Evolutionary conservation across 2,888 invertebrate species (phyloP), one percentile per base, ranked within the genome.

Genomic region (Agriopis leucophaearia): DNA sequence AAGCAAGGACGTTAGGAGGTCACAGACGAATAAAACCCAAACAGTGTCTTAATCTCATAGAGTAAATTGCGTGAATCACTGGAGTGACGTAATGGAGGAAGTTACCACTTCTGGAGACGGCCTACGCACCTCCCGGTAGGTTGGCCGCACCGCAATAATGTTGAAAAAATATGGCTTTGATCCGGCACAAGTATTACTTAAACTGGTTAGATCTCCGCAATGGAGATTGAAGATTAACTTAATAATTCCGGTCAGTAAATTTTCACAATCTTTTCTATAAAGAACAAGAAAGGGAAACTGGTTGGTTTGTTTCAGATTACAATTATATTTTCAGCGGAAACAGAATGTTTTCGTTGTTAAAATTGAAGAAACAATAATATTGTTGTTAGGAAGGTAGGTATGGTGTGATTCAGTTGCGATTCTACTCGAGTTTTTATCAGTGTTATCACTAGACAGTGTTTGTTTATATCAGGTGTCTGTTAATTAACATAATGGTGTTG

Each of bases 51-150:
- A 80, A 80, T 82, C 80, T 86, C 83, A 81, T 80, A 78, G 78
- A 85, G 79, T 79, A 85, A 77, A 82, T 81, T 81, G 84, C 78
- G 83, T 91, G 91, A 92, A 85, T 92, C 92, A 91, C 84, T 81
- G 81, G 74, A 82, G 83, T 93, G 93, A 92, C 88, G 93, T 87
- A 89, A 92, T 84, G 81, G 80, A 91, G 93, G 93, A 94, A 93
- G 90, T 88, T 78, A 82, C 87, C 88, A 91, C 88, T 92, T 91
- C 80, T 80, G 84, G 80, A 83, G 78, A 70, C 88, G 76, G 76
- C 92, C 92, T 87, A 92, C 92, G 89, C 89, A 79, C 74, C 80
- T 81, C 82, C 79, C 78, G 81, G 81, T 85, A 86, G 86, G 80
- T 78, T 79, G 72, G 70, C 78, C 77, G 77, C 70, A 82, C 77